These are phyloP conservation scores for Anolis carolinensis DNA, from an alignment of 2,113 vertebrate species.

Conservation along the genomic window DNA sequence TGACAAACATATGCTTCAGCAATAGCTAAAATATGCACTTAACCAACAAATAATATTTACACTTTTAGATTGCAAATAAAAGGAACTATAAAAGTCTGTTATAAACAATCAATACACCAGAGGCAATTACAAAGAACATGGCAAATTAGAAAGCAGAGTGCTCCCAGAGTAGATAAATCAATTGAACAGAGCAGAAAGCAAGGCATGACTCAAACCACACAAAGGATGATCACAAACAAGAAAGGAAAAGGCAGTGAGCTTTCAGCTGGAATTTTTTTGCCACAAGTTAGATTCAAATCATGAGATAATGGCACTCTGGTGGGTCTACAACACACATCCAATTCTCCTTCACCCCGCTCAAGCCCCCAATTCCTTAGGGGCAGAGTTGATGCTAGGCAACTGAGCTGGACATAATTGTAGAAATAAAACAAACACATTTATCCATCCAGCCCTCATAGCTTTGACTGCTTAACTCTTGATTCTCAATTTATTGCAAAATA, in stretches of 20 bases:
- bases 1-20: background rate
- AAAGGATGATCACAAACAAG: background rate
- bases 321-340: background rate
- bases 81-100: slow-evolving; percentile 6
- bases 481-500: too few relatives aligned
- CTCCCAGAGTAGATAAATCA: slow-evolving; percentile 15
- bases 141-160: slow-evolving; percentile 2
- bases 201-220: background rate
- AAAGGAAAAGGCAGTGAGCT: background rate
- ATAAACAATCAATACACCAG: slow-evolving; percentile 21
- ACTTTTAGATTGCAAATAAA: slow-evolving; percentile 8
- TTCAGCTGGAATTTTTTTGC: background rate
- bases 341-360: background rate
- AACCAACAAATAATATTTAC: slow-evolving; percentile 7
- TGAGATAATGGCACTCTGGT: background rate
- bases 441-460: too few relatives aligned
- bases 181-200: background rate
- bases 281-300: background rate
- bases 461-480: too few relatives aligned
- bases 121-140: slow-evolving; percentile 11
- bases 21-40: slow-evolving; percentile 8
- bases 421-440: too few relatives aligned
- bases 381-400: background rate
- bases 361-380: background rate
- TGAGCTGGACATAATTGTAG: background rate